phyloP scores from a whole-genome alignment of 2,113 vertebrate genomes.

The Lucifuga dentata region DNA sequence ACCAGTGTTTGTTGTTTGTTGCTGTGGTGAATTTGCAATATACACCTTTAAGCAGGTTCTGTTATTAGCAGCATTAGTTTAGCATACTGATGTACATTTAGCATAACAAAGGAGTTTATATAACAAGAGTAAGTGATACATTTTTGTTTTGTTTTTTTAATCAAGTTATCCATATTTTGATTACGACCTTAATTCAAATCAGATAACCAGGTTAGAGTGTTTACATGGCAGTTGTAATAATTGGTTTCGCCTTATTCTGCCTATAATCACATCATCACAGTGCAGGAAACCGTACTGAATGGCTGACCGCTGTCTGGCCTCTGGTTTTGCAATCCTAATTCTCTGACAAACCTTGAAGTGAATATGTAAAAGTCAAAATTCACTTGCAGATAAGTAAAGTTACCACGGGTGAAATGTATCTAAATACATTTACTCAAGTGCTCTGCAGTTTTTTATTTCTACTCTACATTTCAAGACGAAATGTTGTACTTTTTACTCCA shows the following conservation, averaged over 20 bases:
- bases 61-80: neutral
- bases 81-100: too few relatives aligned
- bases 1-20: too few relatives aligned
- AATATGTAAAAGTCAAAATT: constrained; percentile 49
- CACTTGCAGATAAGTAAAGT: constrained; percentile 50
- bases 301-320: constrained; percentile 35
- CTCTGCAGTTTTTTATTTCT: too few relatives aligned
- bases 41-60: neutral
- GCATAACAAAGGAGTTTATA: constrained; percentile 10
- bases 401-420: too few relatives aligned
- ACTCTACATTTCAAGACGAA: too few relatives aligned
- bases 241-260: constrained; percentile 33
- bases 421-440: too few relatives aligned
- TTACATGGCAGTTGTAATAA: constrained; percentile 29
- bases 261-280: constrained; percentile 54
- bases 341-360: constrained; percentile 32
- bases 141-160: constrained; percentile 7
- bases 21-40: too few relatives aligned
- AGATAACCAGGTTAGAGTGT: constrained; percentile 30
- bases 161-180: constrained; percentile 18
- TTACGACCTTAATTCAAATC: constrained; percentile 21
- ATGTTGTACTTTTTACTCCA: too few relatives aligned
- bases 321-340: constrained; percentile 21
- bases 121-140: constrained; percentile 1
- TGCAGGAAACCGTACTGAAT: constrained; percentile 47